A percentile compares a stretch with the other conserved stretches of the same genome.
phyloP scores from a whole-genome alignment of 2,888 invertebrate species.

The Sturmia bella region DNA sequence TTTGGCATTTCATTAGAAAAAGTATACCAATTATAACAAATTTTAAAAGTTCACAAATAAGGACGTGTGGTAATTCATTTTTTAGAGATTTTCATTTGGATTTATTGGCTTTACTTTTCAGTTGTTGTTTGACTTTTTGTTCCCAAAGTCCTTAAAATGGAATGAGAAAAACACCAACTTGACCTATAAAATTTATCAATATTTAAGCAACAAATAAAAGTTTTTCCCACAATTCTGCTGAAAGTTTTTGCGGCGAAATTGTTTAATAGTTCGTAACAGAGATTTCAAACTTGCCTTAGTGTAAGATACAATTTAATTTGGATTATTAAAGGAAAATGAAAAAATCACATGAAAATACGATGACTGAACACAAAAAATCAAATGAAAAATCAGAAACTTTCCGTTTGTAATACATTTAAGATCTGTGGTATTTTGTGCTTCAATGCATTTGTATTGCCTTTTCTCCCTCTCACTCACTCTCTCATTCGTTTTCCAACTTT shows the following conservation, averaged over 20 bases:
- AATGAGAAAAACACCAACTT: background rate
- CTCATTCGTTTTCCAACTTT: too few species aligned
- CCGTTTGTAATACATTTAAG: conserved; percentile 48
- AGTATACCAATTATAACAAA: background rate
- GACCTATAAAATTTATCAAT: conserved; percentile 30
- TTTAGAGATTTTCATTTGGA: background rate
- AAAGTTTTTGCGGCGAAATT: conserved; percentile 33
- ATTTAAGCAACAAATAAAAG: conserved; percentile 16
- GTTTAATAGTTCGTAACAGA: conserved; percentile 42
- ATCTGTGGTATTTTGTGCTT: conserved; percentile 36
- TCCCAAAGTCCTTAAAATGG: background rate
- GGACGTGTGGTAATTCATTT: background rate
- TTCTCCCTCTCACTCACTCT: background rate
- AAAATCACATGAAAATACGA: background rate
- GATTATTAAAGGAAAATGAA: conserved; percentile 19
- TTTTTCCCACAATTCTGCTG: conserved; percentile 28
- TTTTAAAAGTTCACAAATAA: background rate
- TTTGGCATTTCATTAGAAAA: too few species aligned
- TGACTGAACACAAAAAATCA: conserved; percentile 15
- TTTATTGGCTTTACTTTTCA: conserved; percentile 1
- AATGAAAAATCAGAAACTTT: conserved; percentile 39
- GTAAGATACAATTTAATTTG: conserved; percentile 41
- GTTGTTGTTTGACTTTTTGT: background rate
- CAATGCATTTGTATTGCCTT: conserved; percentile 31
- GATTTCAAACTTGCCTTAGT: conserved; percentile 18